Conservation (phyloP, 2,888 invertebrate genomes). For the Ceraclea dissimilis region DNA sequence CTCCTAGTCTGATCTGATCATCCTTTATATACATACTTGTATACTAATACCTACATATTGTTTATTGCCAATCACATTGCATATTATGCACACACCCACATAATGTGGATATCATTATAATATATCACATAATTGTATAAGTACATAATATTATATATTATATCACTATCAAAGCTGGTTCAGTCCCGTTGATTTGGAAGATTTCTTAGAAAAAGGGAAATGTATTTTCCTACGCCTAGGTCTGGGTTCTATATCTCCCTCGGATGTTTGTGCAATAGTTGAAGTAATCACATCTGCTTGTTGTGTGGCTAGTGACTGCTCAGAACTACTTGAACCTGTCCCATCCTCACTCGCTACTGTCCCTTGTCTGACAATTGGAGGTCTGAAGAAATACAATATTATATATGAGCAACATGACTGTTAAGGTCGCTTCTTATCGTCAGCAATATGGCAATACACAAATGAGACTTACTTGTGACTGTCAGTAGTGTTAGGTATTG, state of each 20-base stretch:
- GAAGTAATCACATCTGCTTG: slow-evolving; percentile 1
- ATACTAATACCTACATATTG: no score
- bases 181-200: slow-evolving; percentile 35
- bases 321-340: slow-evolving; percentile 24
- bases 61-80: no score
- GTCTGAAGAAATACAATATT: neutral
- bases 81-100: no score
- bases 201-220: slow-evolving; percentile 56
- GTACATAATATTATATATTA: neutral
- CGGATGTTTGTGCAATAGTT: neutral
- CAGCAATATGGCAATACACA: no score
- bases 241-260: slow-evolving; percentile 20
- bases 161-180: slow-evolving; percentile 20
- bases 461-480: slow-evolving; percentile 10
- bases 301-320: slow-evolving; percentile 19
- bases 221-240: slow-evolving; percentile 56
- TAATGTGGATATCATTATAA: neutral
- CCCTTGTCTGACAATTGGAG: slow-evolving; percentile 10
- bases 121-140: neutral
- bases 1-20: no score
- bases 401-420: no score
- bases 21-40: no score
- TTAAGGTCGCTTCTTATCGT: no score
- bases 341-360: slow-evolving; percentile 17
- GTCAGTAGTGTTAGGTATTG: neutral